Conservation (phyloP, 1,140 invertebrate species). For the Cephus cinctus region DNA sequence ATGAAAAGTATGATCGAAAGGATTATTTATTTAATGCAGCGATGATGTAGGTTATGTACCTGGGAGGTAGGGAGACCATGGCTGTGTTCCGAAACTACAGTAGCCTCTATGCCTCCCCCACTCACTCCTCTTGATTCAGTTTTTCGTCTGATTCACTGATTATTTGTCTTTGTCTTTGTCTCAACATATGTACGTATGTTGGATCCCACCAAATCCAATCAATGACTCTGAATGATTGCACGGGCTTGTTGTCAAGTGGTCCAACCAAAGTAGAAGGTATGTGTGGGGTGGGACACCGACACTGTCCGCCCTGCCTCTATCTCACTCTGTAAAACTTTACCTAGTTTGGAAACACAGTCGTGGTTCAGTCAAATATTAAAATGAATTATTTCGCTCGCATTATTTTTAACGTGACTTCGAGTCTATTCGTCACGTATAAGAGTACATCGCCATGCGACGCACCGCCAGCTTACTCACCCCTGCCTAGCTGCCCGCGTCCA, state of each 20-base stretch:
- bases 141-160: slow-evolving; percentile 28
- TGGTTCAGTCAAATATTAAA: slow-evolving; percentile 47
- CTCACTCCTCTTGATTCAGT: slow-evolving; percentile 46
- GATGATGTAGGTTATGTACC: slow-evolving; percentile 58
- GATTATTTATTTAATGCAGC: slow-evolving; percentile 26
- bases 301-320: slow-evolving; percentile 30
- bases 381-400: slow-evolving; percentile 47
- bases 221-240: slow-evolving; percentile 44
- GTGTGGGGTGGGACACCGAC: slow-evolving; percentile 6
- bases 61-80: slow-evolving; percentile 66
- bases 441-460: slow-evolving; percentile 38
- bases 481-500: slow-evolving; percentile 40
- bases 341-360: slow-evolving; percentile 59
- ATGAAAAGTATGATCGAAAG: slow-evolving; percentile 32
- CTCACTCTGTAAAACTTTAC: slow-evolving; percentile 51
- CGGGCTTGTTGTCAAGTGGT: slow-evolving; percentile 41
- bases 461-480: slow-evolving; percentile 51
- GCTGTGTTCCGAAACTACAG: slow-evolving; percentile 67
- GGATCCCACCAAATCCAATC: slow-evolving; percentile 50
- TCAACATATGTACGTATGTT: slow-evolving; percentile 48
- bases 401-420: slow-evolving; percentile 39
- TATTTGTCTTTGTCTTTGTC: slow-evolving; percentile 27
- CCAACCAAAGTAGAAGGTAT: slow-evolving; percentile 29
- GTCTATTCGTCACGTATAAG: slow-evolving; percentile 16
- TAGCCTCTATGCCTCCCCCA: slow-evolving; percentile 56